Evolutionary conservation across 2,113 vertebrate species (phyloP).

Genomic region (Turnix velox): DNA sequence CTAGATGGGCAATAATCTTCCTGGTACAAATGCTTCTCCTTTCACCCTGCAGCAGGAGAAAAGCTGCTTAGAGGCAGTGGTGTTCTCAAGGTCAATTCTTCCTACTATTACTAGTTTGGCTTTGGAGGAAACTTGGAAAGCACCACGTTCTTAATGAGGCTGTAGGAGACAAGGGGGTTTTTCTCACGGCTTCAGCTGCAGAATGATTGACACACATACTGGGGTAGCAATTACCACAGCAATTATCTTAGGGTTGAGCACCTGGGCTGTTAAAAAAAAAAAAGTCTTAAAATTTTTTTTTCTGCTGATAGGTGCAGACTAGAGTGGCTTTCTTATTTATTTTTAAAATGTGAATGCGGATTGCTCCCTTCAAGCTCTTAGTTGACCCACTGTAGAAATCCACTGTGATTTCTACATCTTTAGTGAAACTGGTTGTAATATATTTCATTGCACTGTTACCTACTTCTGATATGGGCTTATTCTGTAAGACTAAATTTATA

Average conservation of each 20-base stretch:
- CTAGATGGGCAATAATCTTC: neutral
- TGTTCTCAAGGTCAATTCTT: neutral
- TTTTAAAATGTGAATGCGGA: neutral
- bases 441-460: neutral
- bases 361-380: neutral
- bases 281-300: neutral
- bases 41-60: neutral
- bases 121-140: slow-evolving; percentile 6
- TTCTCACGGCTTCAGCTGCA: neutral
- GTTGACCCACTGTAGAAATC: neutral
- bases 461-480: neutral
- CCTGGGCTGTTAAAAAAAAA: neutral
- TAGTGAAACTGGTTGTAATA: neutral
- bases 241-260: neutral
- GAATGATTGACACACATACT: neutral
- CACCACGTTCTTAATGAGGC: neutral
- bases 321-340: neutral
- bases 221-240: neutral
- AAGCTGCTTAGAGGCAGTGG: neutral
- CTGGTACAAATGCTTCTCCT: neutral
- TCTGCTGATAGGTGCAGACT: neutral
- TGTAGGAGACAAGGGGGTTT: neutral
- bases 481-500: neutral
- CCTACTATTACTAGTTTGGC: neutral
- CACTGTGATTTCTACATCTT: neutral